Percentiles rank a stretch among this genome's conserved stretches.
Conservation (phyloP, 2,888 invertebrate genomes). For the Danaus chrysippus region DNA sequence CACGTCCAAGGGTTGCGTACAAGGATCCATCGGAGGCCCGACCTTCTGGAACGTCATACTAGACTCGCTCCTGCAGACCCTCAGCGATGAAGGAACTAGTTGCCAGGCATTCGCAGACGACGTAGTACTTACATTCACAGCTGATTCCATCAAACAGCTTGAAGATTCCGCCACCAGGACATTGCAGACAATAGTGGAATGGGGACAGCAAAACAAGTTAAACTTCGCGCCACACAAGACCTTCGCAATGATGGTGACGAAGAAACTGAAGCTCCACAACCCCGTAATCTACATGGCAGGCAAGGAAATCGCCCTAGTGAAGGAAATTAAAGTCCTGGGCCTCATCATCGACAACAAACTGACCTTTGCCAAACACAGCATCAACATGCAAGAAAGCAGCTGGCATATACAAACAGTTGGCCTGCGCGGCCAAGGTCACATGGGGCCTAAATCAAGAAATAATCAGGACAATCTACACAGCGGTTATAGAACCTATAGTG, state of each 20-base stretch:
- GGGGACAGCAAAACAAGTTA: constrained; percentile 22
- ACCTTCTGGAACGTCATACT: too few relatives aligned
- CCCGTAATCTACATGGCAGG: not conserved
- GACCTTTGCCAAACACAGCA: not conserved
- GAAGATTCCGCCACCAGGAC: too few relatives aligned
- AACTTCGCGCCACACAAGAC: constrained; percentile 18
- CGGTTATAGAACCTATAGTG: constrained; percentile 22
- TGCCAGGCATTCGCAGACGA: too few relatives aligned
- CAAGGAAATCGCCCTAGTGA: not conserved
- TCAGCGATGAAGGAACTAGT: too few relatives aligned
- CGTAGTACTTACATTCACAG: too few relatives aligned
- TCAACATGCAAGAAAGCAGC: constrained; percentile 7
- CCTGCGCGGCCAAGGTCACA: not conserved
- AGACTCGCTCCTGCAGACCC: too few relatives aligned
- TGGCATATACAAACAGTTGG: constrained; percentile 15
- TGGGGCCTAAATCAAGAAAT: constrained; percentile 19
- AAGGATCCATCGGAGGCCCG: too few relatives aligned
- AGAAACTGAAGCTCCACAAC: not conserved
- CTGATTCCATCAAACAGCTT: too few relatives aligned
- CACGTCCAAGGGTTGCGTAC: constrained; percentile 23
- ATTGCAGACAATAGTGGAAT: constrained; percentile 26
- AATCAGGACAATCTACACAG: too few relatives aligned
- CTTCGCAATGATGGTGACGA: not conserved
- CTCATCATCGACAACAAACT: not conserved
- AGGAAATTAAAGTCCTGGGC: constrained; percentile 5